Percentiles rank a stretch among this genome's conserved stretches.
Conservation (phyloP, 2,888 invertebrate species). For the Liposcelis brunnea region DNA sequence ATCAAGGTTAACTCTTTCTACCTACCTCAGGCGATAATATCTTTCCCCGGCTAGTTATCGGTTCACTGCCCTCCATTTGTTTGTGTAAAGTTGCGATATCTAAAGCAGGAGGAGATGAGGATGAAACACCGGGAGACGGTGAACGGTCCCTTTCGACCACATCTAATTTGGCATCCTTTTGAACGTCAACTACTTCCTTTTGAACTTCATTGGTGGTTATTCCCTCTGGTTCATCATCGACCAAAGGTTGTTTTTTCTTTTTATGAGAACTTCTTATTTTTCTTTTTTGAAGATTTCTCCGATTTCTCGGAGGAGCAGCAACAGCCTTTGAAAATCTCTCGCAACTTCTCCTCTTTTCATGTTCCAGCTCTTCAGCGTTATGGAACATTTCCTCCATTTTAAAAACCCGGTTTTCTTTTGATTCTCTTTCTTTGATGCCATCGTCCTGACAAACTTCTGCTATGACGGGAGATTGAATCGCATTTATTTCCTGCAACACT, state of each 20-base stretch:
- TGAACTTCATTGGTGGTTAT: constrained; percentile 24
- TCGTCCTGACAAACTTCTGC: constrained; percentile 11
- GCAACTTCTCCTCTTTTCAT: constrained; percentile 41
- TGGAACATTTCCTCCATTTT: constrained; percentile 19
- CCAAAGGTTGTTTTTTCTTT: constrained; percentile 16
- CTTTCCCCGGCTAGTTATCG: constrained; percentile 22
- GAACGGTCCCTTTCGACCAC: constrained; percentile 24
- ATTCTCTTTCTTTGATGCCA: background rate
- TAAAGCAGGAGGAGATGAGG: constrained; percentile 25
- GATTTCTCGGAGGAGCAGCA: constrained; percentile 34
- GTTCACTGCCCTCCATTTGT: constrained; percentile 36
- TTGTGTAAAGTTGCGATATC: constrained; percentile 40
- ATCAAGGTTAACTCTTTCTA: no score
- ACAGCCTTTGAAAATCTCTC: constrained; percentile 45
- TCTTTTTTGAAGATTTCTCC: constrained; percentile 15
- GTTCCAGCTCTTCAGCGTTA: constrained; percentile 37
- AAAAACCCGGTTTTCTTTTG: constrained; percentile 14
- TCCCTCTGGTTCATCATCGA: constrained; percentile 16
- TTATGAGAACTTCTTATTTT: constrained; percentile 12
- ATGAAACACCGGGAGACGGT: constrained; percentile 22
- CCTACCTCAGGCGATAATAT: constrained; percentile 6
- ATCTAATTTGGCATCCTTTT: constrained; percentile 29
- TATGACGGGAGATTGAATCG: constrained; percentile 12
- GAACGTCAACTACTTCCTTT: constrained; percentile 31
- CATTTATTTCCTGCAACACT: constrained; percentile 5